Evolutionary conservation across 2,888 invertebrate species (phyloP).

Genomic region (Caenorhabditis sp.): DNA sequence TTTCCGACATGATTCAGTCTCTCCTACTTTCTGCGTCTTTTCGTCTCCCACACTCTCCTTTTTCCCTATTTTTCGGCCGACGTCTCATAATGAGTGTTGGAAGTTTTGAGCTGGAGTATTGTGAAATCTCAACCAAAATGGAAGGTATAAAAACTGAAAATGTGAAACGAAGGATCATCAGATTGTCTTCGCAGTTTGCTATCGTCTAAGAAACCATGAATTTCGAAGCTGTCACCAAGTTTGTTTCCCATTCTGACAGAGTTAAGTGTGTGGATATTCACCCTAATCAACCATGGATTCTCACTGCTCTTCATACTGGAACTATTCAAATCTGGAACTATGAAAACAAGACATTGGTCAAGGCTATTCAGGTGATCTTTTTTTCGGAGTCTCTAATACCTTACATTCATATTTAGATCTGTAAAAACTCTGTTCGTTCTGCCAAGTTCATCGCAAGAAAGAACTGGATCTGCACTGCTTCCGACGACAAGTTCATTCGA

Average conservation of each 20-base stretch:
- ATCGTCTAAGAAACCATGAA: not conserved
- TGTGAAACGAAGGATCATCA: not conserved
- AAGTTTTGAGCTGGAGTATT: conserved; percentile 35
- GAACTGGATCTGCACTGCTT: conserved; percentile 98
- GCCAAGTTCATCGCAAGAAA: conserved; percentile 94
- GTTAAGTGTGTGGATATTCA: conserved; percentile 98
- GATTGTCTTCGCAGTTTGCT: not conserved
- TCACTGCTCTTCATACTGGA: conserved; percentile 96
- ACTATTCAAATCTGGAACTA: conserved; percentile 99
- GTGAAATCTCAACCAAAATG: conserved; percentile 11
- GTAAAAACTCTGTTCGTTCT: conserved; percentile 95
- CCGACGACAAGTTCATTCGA: conserved; percentile 85
- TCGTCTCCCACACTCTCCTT: conserved; percentile 84
- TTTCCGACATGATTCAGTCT: not conserved
- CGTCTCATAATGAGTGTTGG: conserved; percentile 60
- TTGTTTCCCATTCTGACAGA: conserved; percentile 96
- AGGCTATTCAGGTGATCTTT: conserved; percentile 85
- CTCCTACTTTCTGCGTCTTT: conserved; percentile 17
- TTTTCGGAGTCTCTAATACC: not conserved
- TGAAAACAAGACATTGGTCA: conserved; percentile 89
- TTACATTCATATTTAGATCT: conserved; percentile 85
- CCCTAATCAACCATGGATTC: conserved; percentile 97
- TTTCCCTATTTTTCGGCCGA: conserved; percentile 78
- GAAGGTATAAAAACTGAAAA: conserved; percentile 8
- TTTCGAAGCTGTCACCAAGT: conserved; percentile 96